phyloP scores from a whole-genome alignment of 2,113 vertebrate genomes.

The Lepisosteus osseus region DNA sequence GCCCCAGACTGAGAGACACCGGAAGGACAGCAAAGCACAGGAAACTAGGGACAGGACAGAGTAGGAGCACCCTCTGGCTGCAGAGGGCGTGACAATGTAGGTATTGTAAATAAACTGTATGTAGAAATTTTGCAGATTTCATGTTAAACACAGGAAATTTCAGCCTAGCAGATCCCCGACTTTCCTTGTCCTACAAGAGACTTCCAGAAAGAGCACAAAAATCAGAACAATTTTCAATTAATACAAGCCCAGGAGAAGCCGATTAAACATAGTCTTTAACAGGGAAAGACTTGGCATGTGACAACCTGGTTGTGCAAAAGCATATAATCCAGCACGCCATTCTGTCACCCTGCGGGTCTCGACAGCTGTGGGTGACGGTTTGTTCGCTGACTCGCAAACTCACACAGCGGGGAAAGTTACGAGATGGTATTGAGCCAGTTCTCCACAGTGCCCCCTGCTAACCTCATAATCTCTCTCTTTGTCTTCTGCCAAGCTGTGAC shows the following conservation, averaged over 20 bases:
- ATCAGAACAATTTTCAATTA: background rate
- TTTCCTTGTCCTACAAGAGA: too few relatives aligned
- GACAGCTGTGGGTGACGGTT: constrained; percentile 59
- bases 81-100: too few relatives aligned
- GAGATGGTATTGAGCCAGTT: constrained; percentile 60
- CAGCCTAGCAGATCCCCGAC: background rate
- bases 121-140: too few relatives aligned
- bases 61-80: too few relatives aligned
- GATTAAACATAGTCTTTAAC: constrained; percentile 1
- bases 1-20: too few relatives aligned
- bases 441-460: constrained; percentile 59
- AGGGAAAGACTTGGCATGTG: background rate
- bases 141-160: background rate
- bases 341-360: constrained; percentile 47
- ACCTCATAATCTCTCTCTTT: constrained; percentile 58
- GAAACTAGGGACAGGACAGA: too few relatives aligned
- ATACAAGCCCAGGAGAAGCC: background rate
- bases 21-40: too few relatives aligned
- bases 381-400: constrained; percentile 36
- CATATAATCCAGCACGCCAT: constrained; percentile 28
- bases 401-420: constrained; percentile 51
- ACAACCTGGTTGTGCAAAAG: constrained; percentile 1
- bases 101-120: too few relatives aligned
- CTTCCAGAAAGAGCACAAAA: too few relatives aligned
- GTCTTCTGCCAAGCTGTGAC: constrained; percentile 54